Percentiles rank a stretch among this genome's conserved stretches.
phyloP scores from a whole-genome alignment of 1,140 invertebrate genomes.

The Pentalonia nigronervosa region DNA sequence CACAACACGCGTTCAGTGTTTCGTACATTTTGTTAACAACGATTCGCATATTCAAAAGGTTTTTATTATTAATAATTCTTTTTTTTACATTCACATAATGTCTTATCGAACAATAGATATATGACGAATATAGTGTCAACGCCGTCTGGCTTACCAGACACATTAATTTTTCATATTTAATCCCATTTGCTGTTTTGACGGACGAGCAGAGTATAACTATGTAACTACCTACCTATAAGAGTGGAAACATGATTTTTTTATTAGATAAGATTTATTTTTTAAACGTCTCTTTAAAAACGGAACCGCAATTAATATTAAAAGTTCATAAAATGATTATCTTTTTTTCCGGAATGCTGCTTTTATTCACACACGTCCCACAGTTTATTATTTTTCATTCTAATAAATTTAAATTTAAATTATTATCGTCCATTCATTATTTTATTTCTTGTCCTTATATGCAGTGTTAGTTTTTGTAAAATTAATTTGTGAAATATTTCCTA shows the following conservation, averaged over 20 bases:
- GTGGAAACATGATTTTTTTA: conserved; percentile 5
- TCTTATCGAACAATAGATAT: conserved; percentile 55
- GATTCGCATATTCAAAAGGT: conserved; percentile 31
- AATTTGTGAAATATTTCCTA: neutral
- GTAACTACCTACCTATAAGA: neutral
- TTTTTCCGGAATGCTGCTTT: neutral
- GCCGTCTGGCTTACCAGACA: conserved; percentile 46
- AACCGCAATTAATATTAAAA: conserved; percentile 8
- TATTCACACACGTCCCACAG: neutral
- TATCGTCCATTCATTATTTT: neutral
- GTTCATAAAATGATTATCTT: neutral
- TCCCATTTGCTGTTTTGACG: conserved; percentile 36
- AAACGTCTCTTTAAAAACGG: neutral
- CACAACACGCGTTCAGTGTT: neutral
- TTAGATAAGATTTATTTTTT: conserved; percentile 17
- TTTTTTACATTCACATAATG: conserved; percentile 25
- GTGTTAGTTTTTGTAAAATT: neutral
- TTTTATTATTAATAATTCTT: conserved; percentile 25
- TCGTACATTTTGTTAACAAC: conserved; percentile 21
- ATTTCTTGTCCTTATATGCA: neutral
- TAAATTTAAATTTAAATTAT: neutral
- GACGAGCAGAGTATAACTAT: neutral
- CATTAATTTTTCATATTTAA: conserved; percentile 40
- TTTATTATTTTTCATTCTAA: neutral
- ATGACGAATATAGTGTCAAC: conserved; percentile 26